Evolutionary conservation across 2,888 invertebrate species (phyloP), one percentile per base, ranked within the genome.

Genomic region (Protonemura montana): DNA sequence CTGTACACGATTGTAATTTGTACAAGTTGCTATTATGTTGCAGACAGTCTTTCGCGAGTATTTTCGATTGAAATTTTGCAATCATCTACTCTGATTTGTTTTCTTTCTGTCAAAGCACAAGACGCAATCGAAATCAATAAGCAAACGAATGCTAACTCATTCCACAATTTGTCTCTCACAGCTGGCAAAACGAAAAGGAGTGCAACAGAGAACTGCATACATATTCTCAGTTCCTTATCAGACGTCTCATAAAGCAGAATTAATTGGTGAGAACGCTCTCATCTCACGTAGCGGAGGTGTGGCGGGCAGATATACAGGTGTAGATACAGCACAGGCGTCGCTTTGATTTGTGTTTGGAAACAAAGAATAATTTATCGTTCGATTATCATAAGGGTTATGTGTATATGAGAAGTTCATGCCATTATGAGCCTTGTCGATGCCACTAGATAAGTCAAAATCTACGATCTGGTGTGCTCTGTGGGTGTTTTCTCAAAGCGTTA

Each of bases 341-440:
- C 26, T 35, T 87, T 87, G 87, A 87, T 87, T 87, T 87, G 87
- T 87, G 82, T 78, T 35, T 76, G 42, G n/a, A 86, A 77, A 76
- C 35, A 29, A 0, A 42, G 25, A 42, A 28, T 84, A 84, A 76
- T 86, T 86, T 84, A 86, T 86, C 78, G 77, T 30, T 26, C 42
- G 29, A 78, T 82, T 86, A 82, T 86, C 77, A 81, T 30, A 59
- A 86, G 82, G 86, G 83, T 16, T 77, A 28, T 83, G 25, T 85
- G 85, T 85, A 41, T 78, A 85, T 86, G 78, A 16, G 76, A 35
- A 84, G 84, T 78, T 3, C 27, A 86, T 28, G 30, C 41, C 29
- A 35, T 76, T 85, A 10, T 28, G 81, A 81, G 81, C 81, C 81
- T 81, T 81, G 28, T 78, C 28, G 81, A 81, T 81, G 26, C 28